Evolutionary conservation across 2,113 vertebrate genomes (phyloP).

Genomic region (Sminthopsis crassicaudata): DNA sequence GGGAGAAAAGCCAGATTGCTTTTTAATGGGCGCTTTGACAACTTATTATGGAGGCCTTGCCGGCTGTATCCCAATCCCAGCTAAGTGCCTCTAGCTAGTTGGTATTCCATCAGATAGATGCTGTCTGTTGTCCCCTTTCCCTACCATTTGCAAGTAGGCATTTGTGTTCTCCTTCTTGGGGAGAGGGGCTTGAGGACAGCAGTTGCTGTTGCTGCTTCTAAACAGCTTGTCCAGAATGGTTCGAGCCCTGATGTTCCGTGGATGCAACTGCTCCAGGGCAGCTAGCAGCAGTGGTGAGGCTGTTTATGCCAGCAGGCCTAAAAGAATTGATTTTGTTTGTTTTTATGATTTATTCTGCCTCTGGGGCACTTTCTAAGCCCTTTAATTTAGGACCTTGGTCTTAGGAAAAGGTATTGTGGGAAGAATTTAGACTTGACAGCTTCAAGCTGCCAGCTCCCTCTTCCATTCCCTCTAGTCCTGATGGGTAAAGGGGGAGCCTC

Average conservation of each 20-base stretch:
- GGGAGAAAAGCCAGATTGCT: background rate
- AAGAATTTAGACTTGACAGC: constrained; percentile 44
- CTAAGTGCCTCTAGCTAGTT: constrained; percentile 9
- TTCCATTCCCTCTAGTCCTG: background rate
- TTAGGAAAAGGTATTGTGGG: constrained; percentile 30
- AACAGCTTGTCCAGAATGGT: background rate
- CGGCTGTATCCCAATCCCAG: background rate
- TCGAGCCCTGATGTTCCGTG: background rate
- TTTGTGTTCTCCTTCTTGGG: constrained; percentile 47
- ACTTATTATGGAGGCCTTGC: constrained; percentile 12
- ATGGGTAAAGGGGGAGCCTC: background rate
- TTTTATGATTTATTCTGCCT: constrained; percentile 47
- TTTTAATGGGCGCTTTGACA: constrained; percentile 36
- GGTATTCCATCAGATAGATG: constrained; percentile 6
- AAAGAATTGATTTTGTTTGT: constrained; percentile 38
- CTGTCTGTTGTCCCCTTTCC: constrained; percentile 28
- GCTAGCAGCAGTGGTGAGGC: background rate
- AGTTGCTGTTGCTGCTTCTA: constrained; percentile 26
- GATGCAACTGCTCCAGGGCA: constrained; percentile 17
- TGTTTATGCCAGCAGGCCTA: background rate
- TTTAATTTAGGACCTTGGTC: constrained; percentile 51
- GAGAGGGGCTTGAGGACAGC: constrained; percentile 15
- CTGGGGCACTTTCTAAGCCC: background rate
- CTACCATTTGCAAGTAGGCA: constrained; percentile 8
- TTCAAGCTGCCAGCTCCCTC: background rate